phyloP scores from a whole-genome alignment of 2,888 invertebrate genomes.

The Macaria notata region DNA sequence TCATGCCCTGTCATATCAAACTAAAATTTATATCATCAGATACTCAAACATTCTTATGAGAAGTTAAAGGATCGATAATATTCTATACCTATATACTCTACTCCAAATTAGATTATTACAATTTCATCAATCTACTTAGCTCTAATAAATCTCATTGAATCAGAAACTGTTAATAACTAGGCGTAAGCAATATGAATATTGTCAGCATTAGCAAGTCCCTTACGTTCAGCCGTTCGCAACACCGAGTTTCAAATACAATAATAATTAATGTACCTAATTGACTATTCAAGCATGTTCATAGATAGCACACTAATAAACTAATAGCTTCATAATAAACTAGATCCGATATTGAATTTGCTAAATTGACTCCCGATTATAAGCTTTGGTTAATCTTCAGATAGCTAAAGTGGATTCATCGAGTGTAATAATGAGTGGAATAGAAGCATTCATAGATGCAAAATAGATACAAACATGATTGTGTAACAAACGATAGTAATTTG shows the following conservation, averaged over 20 bases:
- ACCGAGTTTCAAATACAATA: conserved; percentile 35
- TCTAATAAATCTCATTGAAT: conserved; percentile 5
- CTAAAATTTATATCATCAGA: too few relatives aligned
- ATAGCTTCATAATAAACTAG: conserved; percentile 43
- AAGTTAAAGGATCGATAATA: too few relatives aligned
- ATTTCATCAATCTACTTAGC: neutral
- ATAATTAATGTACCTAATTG: conserved; percentile 37
- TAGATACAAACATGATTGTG: too few relatives aligned
- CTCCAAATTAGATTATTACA: neutral
- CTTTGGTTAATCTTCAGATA: conserved; percentile 6
- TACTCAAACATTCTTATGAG: too few relatives aligned
- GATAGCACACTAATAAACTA: conserved; percentile 48
- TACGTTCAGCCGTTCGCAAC: conserved; percentile 29
- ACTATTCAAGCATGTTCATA: conserved; percentile 46
- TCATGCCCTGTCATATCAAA: too few relatives aligned
- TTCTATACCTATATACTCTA: too few relatives aligned
- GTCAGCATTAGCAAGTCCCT: neutral
- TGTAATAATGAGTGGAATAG: too few relatives aligned
- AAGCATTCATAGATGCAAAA: too few relatives aligned
- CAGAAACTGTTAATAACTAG: neutral
- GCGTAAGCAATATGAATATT: too few relatives aligned
- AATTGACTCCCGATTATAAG: conserved; percentile 30
- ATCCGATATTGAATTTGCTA: conserved; percentile 39
- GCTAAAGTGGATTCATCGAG: too few relatives aligned
- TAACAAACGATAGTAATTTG: too few relatives aligned